A percentile compares a stretch with the other conserved stretches of the same genome.
These are phyloP conservation scores for Amphilophus citrinellus DNA, from an alignment of 2,113 vertebrate species.

Conservation along the genomic window DNA sequence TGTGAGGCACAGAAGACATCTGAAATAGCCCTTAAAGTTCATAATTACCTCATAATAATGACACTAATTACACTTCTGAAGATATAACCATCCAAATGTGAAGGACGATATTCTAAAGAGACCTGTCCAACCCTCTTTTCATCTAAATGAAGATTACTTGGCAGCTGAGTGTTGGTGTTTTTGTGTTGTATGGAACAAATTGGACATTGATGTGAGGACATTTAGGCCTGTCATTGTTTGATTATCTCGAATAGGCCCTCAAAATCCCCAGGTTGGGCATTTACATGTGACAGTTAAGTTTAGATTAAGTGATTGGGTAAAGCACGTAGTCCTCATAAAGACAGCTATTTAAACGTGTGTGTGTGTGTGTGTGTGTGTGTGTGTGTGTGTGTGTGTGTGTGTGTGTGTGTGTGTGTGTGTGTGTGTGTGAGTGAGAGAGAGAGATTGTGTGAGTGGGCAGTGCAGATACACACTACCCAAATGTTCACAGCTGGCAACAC, in stretches of 20 bases:
- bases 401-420: too few relatives aligned
- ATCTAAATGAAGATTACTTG: slow-evolving; percentile 13
- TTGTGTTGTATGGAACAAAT: background rate
- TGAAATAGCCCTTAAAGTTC: background rate
- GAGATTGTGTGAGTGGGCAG: background rate
- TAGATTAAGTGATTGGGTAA: background rate
- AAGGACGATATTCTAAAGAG: background rate
- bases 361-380: too few relatives aligned
- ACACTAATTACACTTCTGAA: background rate
- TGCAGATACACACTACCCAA: slow-evolving; percentile 13
- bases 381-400: too few relatives aligned
- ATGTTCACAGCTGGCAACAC: slow-evolving; percentile 55
- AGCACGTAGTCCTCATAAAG: slow-evolving; percentile 1
- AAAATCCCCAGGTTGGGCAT: background rate
- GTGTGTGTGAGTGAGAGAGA: background rate
- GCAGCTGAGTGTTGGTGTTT: background rate
- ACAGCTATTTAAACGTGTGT: background rate
- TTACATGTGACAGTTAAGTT: background rate
- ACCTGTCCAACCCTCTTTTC: background rate
- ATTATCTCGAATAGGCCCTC: background rate
- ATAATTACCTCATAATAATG: background rate
- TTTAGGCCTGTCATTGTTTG: background rate
- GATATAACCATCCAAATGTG: background rate
- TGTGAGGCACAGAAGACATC: background rate
- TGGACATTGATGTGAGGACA: background rate